Base-by-base conservation (phyloP, 2,113 vertebrate genomes). In the Irena cyanogastra region DNA sequence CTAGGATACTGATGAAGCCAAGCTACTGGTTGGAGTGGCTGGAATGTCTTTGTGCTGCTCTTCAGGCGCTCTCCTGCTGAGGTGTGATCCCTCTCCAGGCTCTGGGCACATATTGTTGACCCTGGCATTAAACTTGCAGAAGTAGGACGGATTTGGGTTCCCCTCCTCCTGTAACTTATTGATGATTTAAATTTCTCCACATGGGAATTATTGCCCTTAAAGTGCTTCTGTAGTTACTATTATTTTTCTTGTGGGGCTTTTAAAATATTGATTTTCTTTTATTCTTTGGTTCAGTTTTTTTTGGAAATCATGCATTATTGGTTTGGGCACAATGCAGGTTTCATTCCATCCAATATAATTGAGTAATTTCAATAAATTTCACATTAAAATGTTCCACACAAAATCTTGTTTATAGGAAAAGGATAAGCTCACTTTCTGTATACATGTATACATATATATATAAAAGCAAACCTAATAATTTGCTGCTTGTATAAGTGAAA, bases 361-460 rank as follows among this genome's bases (percentile, higher is more conserved):
- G 41, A 86, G 37, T 49, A 45, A 37, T 77, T 65, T 83, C 23
- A 44, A 7, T 44, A 69, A 53, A n/a, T 30, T 91, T 61, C 17
- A 5, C 16, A 7, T 61, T 9, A 89, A 45, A 83, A 45, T n/a
- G 2, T 41, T 52, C 7, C 0, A 3, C 49, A 72, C 3, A 80
- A 71, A 54, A 24, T 52, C 11, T 35, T 86, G 3, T 52, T 74
- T 47, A n/a, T 33, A 27, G 24, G 24, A 60, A 80, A 89, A 87
- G 14, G 74, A 26, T 23, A 77, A 65, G 3, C 13, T 77, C 23
- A 28, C 5, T 53, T 60, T 37, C 9, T 81, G 3, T 28, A 26
- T 3, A 12, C 3, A 16, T 2, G 20, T 1, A 66, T 19, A 17
- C 3, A 16, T 21, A 21, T 2, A 42, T 10, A 11, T 39, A 50